Conservation (phyloP, 92 coral and sea anemone genomes). For the Nematostella vectensis region DNA sequence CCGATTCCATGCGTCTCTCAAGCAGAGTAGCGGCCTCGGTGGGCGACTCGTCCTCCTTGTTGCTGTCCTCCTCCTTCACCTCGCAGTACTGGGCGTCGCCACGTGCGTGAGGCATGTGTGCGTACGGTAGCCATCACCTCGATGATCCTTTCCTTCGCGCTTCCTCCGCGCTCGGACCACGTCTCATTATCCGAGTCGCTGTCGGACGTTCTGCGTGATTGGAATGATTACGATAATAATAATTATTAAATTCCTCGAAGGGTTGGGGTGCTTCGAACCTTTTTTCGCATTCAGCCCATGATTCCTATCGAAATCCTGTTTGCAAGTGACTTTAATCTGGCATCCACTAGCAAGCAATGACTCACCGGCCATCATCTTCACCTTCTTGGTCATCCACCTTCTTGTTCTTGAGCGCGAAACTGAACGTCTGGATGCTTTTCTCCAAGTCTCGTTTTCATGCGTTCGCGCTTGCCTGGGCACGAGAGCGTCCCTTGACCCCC, state of each 20-base stretch:
- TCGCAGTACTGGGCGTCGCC: constrained; percentile 51
- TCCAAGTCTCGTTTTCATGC: constrained; percentile 63
- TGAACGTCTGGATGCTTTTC: constrained; percentile 54
- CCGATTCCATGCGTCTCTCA: constrained; percentile 22
- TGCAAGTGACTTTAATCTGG: no score
- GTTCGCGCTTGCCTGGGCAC: constrained; percentile 21
- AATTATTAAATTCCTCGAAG: neutral
- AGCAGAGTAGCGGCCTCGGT: constrained; percentile 9
- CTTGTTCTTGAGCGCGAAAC: constrained; percentile 45
- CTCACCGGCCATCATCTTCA: constrained; percentile 14
- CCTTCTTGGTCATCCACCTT: constrained; percentile 45
- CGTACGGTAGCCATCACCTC: constrained; percentile 61
- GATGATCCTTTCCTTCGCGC: constrained; percentile 44
- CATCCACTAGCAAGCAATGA: no score
- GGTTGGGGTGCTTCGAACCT: no score
- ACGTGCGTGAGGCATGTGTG: constrained; percentile 55
- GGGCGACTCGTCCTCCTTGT: constrained; percentile 8
- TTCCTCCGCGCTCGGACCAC: constrained; percentile 4
- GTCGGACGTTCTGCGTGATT: constrained; percentile 40
- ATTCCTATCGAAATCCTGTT: no score
- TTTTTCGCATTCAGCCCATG: no score
- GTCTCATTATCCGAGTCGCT: constrained; percentile 44
- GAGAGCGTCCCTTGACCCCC: constrained; percentile 24
- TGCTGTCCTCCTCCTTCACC: constrained; percentile 29
- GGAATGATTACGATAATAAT: neutral